Percentiles rank a stretch among this genome's conserved stretches.
Evolutionary conservation across 2,797 vertebrate species (phyloP).

Genomic region (Sciurus carolinensis): DNA sequence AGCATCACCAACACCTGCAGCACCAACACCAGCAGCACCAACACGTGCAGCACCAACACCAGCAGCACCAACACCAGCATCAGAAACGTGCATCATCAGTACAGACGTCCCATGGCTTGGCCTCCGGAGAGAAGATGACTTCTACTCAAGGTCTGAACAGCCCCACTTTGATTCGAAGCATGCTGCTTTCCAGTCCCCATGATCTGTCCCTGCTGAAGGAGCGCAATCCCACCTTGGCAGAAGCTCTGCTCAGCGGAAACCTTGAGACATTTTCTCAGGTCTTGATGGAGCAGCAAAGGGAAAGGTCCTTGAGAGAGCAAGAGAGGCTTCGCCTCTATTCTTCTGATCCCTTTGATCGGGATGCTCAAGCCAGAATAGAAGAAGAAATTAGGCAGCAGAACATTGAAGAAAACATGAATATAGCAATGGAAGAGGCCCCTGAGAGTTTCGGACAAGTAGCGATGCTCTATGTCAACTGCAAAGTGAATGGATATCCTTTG

Average conservation of each 20-base stretch:
- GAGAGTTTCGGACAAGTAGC: slow-evolving; percentile 99
- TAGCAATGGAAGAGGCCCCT: slow-evolving; percentile 98
- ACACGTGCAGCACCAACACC: neutral
- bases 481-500: slow-evolving; percentile 97
- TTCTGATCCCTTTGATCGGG: slow-evolving; percentile 96
- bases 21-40: neutral
- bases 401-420: slow-evolving; percentile 99
- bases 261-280: slow-evolving; percentile 96
- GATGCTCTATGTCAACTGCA: slow-evolving; percentile 99
- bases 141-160: slow-evolving; percentile 93
- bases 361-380: slow-evolving; percentile 98
- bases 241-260: slow-evolving; percentile 96
- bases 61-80: neutral
- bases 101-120: slow-evolving; percentile 63
- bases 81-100: neutral
- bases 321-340: slow-evolving; percentile 95
- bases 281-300: slow-evolving; percentile 96
- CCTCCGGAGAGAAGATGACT: slow-evolving; percentile 81
- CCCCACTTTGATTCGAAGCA: slow-evolving; percentile 94
- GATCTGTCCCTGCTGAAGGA: slow-evolving; percentile 97
- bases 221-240: slow-evolving; percentile 95
- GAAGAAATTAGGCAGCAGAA: slow-evolving; percentile 99
- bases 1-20: neutral
- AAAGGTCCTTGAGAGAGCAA: slow-evolving; percentile 93
- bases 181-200: slow-evolving; percentile 96